Evolutionary conservation across 2,888 invertebrate genomes (phyloP).

Genomic region (Elegia similella): DNA sequence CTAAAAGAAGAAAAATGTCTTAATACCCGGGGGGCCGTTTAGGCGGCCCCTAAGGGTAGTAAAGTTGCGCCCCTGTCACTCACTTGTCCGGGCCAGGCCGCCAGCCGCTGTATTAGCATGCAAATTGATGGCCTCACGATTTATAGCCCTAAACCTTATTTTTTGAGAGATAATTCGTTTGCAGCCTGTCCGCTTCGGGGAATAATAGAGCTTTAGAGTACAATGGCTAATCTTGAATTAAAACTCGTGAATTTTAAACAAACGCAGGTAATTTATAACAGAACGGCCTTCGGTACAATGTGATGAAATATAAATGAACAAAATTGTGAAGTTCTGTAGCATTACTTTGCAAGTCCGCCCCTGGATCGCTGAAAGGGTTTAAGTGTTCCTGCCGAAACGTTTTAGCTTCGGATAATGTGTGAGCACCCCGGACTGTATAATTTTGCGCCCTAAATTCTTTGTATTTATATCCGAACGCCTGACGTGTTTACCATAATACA

Average conservation of each 20-base stretch:
- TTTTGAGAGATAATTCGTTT: constrained; percentile 32
- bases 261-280: constrained; percentile 40
- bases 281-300: constrained; percentile 27
- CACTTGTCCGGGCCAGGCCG: constrained; percentile 57
- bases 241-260: constrained; percentile 32
- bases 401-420: constrained; percentile 41
- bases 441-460: constrained; percentile 26
- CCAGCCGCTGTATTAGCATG: constrained; percentile 58
- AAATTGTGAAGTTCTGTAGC: constrained; percentile 47
- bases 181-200: constrained; percentile 4
- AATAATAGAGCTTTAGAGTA: constrained; percentile 1
- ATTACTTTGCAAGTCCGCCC: constrained; percentile 29
- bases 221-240: constrained; percentile 33
- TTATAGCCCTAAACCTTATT: constrained; percentile 41
- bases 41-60: constrained; percentile 43
- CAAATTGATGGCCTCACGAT: constrained; percentile 65
- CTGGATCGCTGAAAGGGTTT: constrained; percentile 46
- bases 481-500: background rate
- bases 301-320: constrained; percentile 52
- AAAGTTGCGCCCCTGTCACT: constrained; percentile 62
- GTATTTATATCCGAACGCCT: constrained; percentile 8
- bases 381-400: constrained; percentile 43
- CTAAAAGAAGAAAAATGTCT: constrained; percentile 60
- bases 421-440: constrained; percentile 32
- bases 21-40: constrained; percentile 58